Evolutionary conservation across 2,888 invertebrate species (phyloP).

Genomic region (Eupithecia vulgata): DNA sequence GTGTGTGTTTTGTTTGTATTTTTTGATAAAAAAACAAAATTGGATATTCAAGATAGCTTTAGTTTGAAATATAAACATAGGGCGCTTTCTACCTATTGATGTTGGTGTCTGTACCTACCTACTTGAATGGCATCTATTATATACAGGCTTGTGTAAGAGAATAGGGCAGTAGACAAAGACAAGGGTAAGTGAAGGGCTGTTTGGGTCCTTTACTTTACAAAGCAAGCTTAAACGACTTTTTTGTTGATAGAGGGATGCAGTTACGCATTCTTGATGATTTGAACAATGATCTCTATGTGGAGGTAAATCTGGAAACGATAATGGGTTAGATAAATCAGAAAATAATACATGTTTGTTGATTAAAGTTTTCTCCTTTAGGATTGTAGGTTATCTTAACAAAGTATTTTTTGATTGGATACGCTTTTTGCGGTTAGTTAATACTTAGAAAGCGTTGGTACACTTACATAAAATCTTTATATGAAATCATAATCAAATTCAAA

Average conservation of each 20-base stretch:
- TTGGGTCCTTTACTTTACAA: slow-evolving; percentile 30
- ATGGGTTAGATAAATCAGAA: background rate
- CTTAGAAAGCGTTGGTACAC: too few species aligned
- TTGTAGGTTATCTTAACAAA: background rate
- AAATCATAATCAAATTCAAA: too few species aligned
- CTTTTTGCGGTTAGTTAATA: background rate
- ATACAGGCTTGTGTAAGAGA: slow-evolving; percentile 9
- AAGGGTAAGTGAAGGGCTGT: slow-evolving; percentile 35
- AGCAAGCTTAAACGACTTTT: slow-evolving; percentile 36
- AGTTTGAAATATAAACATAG: background rate
- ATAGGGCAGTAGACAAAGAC: slow-evolving; percentile 35
- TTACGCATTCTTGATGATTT: slow-evolving; percentile 16
- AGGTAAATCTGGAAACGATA: background rate
- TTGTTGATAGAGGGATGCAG: slow-evolving; percentile 24
- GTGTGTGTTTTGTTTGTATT: background rate
- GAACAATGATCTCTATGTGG: background rate
- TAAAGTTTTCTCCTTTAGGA: background rate
- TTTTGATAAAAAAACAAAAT: background rate
- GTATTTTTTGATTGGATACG: background rate
- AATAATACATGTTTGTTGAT: background rate
- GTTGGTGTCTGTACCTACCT: background rate
- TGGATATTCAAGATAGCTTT: background rate
- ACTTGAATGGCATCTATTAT: background rate
- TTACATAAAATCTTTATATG: too few species aligned
- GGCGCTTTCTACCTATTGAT: background rate